Percentiles rank a stretch among this genome's conserved stretches.
phyloP scores from a whole-genome alignment of 2,797 vertebrate species.

The Corythornis leucogaster region DNA sequence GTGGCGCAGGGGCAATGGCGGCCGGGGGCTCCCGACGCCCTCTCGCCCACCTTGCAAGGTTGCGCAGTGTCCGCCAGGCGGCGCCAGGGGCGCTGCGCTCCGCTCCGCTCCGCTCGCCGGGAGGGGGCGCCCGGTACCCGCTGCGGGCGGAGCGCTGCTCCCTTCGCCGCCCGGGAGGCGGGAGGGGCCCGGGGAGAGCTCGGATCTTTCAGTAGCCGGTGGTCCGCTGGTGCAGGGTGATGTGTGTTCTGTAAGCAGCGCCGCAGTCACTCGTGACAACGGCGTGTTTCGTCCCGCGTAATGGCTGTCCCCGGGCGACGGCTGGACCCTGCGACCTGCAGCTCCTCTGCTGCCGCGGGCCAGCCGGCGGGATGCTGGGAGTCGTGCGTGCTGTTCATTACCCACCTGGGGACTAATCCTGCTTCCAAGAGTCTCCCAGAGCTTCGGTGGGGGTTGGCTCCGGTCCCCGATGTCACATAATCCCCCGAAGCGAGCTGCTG shows the following conservation, averaged over 20 bases:
- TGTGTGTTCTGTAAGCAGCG: neutral
- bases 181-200: neutral
- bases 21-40: neutral
- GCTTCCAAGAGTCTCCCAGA: neutral
- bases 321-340: neutral
- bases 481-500: neutral
- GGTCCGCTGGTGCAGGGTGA: neutral
- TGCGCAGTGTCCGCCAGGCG: neutral
- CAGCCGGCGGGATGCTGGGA: neutral
- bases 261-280: conserved; percentile 40
- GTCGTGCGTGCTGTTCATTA: neutral
- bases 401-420: neutral
- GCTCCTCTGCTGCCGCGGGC: neutral
- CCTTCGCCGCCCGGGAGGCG: neutral
- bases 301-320: neutral
- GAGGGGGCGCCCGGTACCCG: neutral
- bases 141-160: neutral
- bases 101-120: neutral
- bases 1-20: neutral
- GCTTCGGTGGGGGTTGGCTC: neutral
- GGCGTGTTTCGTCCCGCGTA: conserved; percentile 60
- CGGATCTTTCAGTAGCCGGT: conserved; percentile 59
- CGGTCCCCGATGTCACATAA: neutral
- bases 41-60: no score
- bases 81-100: neutral